phyloP scores from a whole-genome alignment of 2,888 invertebrate genomes.

The Litoditis marina region DNA sequence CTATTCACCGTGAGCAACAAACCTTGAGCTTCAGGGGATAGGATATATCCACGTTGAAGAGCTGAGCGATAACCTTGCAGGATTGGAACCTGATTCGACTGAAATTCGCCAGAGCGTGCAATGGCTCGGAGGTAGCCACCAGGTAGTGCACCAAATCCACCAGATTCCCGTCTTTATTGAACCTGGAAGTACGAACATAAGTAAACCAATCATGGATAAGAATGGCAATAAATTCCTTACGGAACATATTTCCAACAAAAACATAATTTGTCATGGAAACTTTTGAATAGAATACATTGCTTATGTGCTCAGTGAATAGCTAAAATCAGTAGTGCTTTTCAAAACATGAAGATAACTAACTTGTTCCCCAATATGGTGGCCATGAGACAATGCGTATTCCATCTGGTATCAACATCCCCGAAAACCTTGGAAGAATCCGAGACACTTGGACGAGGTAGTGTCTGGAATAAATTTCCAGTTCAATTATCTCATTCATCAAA shows the following conservation, averaged over 20 bases:
- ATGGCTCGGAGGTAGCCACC: constrained; percentile 28
- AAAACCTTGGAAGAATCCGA: constrained; percentile 18
- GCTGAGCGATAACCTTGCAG: constrained; percentile 28
- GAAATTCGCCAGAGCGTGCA: constrained; percentile 40
- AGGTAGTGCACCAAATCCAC: constrained; percentile 47
- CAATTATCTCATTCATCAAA: no score
- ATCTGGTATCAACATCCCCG: constrained; percentile 29
- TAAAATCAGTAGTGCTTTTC: no score
- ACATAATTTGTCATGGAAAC: no score
- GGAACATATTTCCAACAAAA: no score
- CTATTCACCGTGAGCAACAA: no score
- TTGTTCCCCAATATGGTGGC: constrained; percentile 31
- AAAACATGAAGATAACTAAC: no score
- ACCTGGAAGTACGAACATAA: constrained; percentile 12
- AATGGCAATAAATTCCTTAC: no score
- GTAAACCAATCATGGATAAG: no score
- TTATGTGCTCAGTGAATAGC: no score
- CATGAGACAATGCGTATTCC: constrained; percentile 54
- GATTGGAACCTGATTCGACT: constrained; percentile 35
- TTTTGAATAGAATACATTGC: no score
- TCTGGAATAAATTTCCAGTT: no score
- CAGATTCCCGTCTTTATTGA: constrained; percentile 39
- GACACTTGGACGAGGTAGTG: no score
- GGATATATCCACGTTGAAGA: constrained; percentile 26
- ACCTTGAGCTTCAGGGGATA: constrained; percentile 40